Conservation (phyloP, 2,113 vertebrate species). For the Pipra filicauda region DNA sequence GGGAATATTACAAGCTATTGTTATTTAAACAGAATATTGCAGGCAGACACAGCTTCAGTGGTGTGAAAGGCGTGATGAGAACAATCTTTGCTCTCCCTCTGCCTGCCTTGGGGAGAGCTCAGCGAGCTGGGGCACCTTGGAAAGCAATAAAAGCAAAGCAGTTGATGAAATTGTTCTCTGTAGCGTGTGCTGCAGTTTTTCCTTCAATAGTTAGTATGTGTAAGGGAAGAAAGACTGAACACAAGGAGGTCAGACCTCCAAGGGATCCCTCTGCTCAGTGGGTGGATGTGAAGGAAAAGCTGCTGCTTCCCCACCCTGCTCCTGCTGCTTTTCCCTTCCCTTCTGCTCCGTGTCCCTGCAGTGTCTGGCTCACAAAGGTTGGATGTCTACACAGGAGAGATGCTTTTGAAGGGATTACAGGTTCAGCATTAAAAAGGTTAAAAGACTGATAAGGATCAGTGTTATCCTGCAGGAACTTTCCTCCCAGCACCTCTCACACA, state of each 20-base stretch:
- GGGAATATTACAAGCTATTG: not conserved
- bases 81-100: not conserved
- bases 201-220: not conserved
- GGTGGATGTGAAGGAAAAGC: not conserved
- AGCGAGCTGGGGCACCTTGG: not conserved
- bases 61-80: not conserved
- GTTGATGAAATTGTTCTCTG: not conserved
- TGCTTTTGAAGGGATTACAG: not conserved
- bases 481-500: not conserved
- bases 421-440: not conserved
- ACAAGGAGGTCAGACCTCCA: not conserved
- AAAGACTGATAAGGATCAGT: not conserved
- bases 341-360: not conserved
- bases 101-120: not conserved
- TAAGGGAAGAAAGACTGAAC: not conserved
- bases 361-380: not conserved
- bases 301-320: not conserved
- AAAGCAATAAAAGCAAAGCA: constrained; percentile 42
- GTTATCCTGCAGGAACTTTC: not conserved
- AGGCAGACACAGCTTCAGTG: not conserved
- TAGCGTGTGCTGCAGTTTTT: not conserved
- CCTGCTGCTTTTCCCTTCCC: not conserved
- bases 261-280: not conserved
- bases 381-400: not conserved
- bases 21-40: not conserved